Base-by-base conservation (phyloP, 2,113 vertebrate species). In the Xyrauchen texanus region DNA sequence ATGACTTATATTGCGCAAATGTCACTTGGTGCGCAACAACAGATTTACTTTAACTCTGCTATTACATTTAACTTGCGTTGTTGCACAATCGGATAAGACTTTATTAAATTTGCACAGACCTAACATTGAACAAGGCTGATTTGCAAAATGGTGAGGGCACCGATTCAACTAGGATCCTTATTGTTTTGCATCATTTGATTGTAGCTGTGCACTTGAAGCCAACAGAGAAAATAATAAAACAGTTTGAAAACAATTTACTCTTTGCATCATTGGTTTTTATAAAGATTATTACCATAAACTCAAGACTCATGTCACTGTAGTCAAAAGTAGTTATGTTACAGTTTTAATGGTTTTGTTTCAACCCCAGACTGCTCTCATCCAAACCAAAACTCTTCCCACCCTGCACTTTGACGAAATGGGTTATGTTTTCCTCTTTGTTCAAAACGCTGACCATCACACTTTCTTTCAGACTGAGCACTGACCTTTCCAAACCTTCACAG, bases 401-500 rank as follows among this genome's bases (percentile, higher is more conserved):
- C 21, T 3, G 21, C 21, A 34, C 21, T 34, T 34, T 34, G 21
- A 34, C 21, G 21, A 34, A 34, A 34, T 34, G 21, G 21, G 21
- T 34, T 34, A 34, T 34, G 21, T 34, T 34, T 34, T 34, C 21
- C 1, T 34, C 21, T 34, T 34, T 34, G 21, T 34, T 34, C 21
- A 34, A 34, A 34, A 34, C 21, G 21, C 21, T 34, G 21, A 34
- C 21, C 21, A 34, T 34, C 21, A 3, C 45, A 21, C 68, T 77
- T 83, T 66, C 78, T 62, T 76, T 77, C 16, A n/a, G 10, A 58
- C 34, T 76, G 66, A 69, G 45, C 68, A 53, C 77, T 87, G 88
- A 82, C 88, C 87, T 92, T 90, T 91, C 72, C 72, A 86, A 85
- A 85, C 75, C 79, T 86, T 85, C 69, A 81, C 82, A 68, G 8